Base-by-base conservation (phyloP, 2,113 vertebrate species). In the Sebastes schlegelii region DNA sequence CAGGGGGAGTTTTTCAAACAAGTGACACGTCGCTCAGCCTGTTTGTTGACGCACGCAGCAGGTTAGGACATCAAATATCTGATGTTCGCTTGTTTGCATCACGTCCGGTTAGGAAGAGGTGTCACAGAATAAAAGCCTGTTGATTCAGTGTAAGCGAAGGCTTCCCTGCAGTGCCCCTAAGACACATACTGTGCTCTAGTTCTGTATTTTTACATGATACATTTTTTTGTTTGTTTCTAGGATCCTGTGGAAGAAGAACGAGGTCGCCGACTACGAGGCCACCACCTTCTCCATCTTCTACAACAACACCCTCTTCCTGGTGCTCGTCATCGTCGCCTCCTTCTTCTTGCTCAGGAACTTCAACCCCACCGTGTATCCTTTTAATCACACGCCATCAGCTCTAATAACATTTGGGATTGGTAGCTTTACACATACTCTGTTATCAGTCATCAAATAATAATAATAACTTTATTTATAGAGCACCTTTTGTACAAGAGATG, bases 261-360 rank as follows among this genome's bases (percentile, higher is more conserved):
- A 99, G 93, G 98, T 99, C 2, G 98, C 98, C 0, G 98, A 99
- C 85, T 99, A 99, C 0, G 98, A 99, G 92, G 98, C 98, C 9
- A 99, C 98, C 45, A 99, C 98, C 54, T 99, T 99, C 91, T 99
- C 98, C 88, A 99, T 99, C 95, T 99, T 99, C 93, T 99, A 99
- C 93, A 99, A 99, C 94, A 99, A 99, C 90, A 99, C 98, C 0
- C 95, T 99, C 4, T 99, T 99, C 86, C 95, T 99, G 80, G 96
- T 99, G 48, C 93, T 99, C 78, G 96, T 99, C 91, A 97, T 99
- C 77, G 73, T 99, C 0, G 97, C 98, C 60, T 99, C 98, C 9
- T 99, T 99, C 92, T 99, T 99, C 82, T 90, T 99, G 84, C 88
- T 99, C 92, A 99, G 97, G 97, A 99, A 98, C 95, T 99, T 99